phyloP scores from a whole-genome alignment of 2,113 vertebrate species.

The Menura novaehollandiae region DNA sequence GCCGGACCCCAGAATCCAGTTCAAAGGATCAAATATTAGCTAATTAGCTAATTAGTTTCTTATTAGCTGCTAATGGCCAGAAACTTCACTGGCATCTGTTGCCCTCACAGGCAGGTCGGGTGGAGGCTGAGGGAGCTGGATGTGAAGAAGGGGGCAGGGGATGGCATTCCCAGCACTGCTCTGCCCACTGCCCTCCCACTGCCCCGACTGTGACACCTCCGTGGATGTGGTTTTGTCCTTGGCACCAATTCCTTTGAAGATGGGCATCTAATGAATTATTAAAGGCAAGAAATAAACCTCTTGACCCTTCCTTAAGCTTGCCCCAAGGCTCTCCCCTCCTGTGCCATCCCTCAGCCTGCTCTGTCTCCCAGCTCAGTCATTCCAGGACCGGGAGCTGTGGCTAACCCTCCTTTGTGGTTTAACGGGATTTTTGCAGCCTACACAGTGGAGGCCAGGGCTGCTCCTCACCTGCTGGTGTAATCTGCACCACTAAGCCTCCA shows the following conservation, averaged over 20 bases:
- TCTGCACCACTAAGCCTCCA: slow-evolving; percentile 46
- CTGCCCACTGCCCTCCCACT: neutral
- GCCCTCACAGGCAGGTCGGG: neutral
- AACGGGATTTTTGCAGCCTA: slow-evolving; percentile 62
- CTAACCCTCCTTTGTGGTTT: slow-evolving; percentile 22
- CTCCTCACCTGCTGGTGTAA: slow-evolving; percentile 69
- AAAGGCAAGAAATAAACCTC: neutral
- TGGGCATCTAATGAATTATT: neutral
- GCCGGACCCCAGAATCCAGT: neutral
- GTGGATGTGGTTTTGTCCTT: accelerated
- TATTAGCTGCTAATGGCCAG: neutral
- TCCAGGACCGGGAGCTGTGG: slow-evolving; percentile 36
- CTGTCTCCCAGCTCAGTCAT: neutral
- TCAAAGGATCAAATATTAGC: neutral
- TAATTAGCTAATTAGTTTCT: neutral
- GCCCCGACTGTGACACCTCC: neutral
- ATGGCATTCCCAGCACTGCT: neutral
- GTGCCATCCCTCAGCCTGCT: accelerated
- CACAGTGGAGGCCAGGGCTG: neutral
- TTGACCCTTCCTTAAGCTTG: neutral
- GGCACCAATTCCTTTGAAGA: neutral
- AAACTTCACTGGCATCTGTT: neutral
- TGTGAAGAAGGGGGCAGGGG: accelerated
- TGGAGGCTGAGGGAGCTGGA: neutral
- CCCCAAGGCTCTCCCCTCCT: neutral